These are phyloP conservation scores for Portunus trituberculatus DNA, from an alignment of 1,140 invertebrate genomes.

Conservation along the genomic window DNA sequence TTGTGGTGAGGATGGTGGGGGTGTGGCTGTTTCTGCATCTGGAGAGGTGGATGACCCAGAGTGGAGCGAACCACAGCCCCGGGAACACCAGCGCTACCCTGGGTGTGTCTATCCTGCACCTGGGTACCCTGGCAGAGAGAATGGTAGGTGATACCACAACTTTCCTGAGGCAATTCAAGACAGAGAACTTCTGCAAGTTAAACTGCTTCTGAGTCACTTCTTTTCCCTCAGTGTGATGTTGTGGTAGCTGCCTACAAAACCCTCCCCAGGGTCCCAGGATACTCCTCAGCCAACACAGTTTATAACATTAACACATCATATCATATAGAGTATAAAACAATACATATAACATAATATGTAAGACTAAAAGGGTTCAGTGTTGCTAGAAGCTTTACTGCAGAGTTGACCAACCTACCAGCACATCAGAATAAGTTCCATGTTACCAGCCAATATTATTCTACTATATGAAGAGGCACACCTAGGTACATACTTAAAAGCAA, in stretches of 20 bases:
- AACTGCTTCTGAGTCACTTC: slow-evolving; percentile 54
- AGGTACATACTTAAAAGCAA: neutral
- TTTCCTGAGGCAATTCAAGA: slow-evolving; percentile 36
- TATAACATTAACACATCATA: neutral
- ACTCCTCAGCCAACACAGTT: neutral
- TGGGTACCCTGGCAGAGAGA: slow-evolving; percentile 70
- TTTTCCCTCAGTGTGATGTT: slow-evolving; percentile 64
- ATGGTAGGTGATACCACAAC: slow-evolving; percentile 75
- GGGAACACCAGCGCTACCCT: slow-evolving; percentile 59
- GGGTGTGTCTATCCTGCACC: slow-evolving; percentile 63
- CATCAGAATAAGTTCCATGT: neutral
- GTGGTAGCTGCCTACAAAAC: slow-evolving; percentile 69
- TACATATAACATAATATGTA: neutral
- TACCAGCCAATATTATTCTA: neutral
- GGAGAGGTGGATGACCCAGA: slow-evolving; percentile 48
- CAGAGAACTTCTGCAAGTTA: slow-evolving; percentile 38
- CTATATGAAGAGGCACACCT: neutral
- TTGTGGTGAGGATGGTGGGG: slow-evolving; percentile 32
- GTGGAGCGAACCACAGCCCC: slow-evolving; percentile 42
- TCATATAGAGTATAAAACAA: neutral
- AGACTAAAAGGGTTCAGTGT: neutral
- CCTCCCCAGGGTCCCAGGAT: slow-evolving; percentile 44
- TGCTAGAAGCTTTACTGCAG: neutral
- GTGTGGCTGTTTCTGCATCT: slow-evolving; percentile 38
- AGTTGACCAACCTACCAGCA: neutral